Percentiles rank a stretch among this genome's conserved stretches.
Evolutionary conservation across 2,797 vertebrate genomes (phyloP).

Genomic region (Oryzias sinensis): DNA sequence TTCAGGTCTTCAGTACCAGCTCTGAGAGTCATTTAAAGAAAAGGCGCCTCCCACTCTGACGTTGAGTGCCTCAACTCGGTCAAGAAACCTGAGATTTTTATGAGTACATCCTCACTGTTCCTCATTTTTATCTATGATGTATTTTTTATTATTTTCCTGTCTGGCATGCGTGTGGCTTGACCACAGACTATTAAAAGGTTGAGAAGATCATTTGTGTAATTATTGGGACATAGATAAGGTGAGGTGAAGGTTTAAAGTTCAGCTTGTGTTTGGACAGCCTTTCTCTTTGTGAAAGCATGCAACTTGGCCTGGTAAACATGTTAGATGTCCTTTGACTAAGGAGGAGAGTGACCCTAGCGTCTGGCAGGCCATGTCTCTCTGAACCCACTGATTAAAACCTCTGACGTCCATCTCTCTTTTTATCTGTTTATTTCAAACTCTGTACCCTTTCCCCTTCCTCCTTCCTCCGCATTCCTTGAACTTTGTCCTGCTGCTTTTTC

Average conservation of each 20-base stretch:
- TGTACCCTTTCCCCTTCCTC: conserved; percentile 55
- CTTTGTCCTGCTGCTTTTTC: conserved; percentile 54
- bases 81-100: conserved; percentile 37
- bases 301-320: conserved; percentile 27
- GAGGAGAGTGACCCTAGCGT: conserved; percentile 49
- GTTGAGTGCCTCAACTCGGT: conserved; percentile 25
- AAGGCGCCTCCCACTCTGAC: conserved; percentile 20
- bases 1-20: conserved; percentile 34
- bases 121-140: conserved; percentile 21
- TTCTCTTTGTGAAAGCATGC: conserved; percentile 2
- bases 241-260: conserved; percentile 20
- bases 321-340: conserved; percentile 56
- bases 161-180: conserved; percentile 17
- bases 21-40: conserved; percentile 25
- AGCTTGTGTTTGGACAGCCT: conserved; percentile 2
- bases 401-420: conserved; percentile 45
- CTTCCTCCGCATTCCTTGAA: conserved; percentile 62
- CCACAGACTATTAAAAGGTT: conserved; percentile 32
- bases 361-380: conserved; percentile 38
- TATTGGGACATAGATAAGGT: conserved; percentile 26
- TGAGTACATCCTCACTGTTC: conserved; percentile 17
- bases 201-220: conserved; percentile 11
- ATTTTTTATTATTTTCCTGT: conserved; percentile 13
- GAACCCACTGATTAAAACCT: conserved; percentile 63
- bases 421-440: conserved; percentile 68